Conservation (phyloP, 2,888 invertebrate genomes). For the Parnassius mnemosyne region DNA sequence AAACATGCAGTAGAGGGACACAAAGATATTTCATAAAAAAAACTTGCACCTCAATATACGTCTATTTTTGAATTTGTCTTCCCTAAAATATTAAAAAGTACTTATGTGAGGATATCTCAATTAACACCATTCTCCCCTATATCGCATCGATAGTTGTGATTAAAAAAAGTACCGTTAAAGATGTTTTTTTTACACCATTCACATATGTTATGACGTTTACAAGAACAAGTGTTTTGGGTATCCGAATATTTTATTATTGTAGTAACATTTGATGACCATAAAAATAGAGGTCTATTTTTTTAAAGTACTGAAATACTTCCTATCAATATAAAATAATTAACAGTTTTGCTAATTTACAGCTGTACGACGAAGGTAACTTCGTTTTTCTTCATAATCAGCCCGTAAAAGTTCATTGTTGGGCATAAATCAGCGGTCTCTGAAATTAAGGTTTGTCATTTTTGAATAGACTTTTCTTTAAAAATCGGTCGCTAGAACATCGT, state of each 20-base stretch:
- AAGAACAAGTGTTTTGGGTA: neutral
- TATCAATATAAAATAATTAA: too few species aligned
- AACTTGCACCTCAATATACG: constrained; percentile 53
- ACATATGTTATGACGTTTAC: neutral
- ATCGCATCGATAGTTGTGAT: constrained; percentile 60
- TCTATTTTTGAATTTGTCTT: constrained; percentile 66
- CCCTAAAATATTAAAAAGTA: constrained; percentile 77
- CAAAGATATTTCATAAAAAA: constrained; percentile 40
- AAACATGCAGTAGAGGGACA: constrained; percentile 39
- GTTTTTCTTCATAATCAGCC: too few species aligned
- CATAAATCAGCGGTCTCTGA: too few species aligned
- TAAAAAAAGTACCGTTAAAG: constrained; percentile 48
- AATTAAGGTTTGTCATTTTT: too few species aligned
- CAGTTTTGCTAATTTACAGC: too few species aligned
- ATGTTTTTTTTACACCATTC: constrained; percentile 35
- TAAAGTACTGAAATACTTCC: too few species aligned
- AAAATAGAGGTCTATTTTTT: neutral
- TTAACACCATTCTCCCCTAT: constrained; percentile 61
- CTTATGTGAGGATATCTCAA: constrained; percentile 74
- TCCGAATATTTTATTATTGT: neutral
- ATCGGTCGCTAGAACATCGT: too few species aligned
- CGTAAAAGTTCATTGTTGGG: too few species aligned
- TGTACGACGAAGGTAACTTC: too few species aligned
- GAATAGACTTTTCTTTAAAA: too few species aligned
- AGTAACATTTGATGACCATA: neutral